A percentile compares a stretch with the other conserved stretches of the same genome.
Conservation (phyloP, 2,113 vertebrate genomes). For the Spheniscus mendiculus region DNA sequence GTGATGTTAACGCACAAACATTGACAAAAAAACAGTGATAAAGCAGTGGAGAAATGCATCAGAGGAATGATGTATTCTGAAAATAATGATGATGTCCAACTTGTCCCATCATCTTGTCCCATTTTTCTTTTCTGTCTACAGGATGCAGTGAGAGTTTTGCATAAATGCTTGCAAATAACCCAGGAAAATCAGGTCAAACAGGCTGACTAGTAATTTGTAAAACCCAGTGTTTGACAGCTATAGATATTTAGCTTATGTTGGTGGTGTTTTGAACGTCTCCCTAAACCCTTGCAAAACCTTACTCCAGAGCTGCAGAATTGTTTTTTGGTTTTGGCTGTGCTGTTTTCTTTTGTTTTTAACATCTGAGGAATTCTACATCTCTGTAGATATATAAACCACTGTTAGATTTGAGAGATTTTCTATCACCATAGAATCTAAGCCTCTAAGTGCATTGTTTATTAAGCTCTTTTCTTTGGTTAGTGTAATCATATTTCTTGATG, state of each 20-base stretch:
- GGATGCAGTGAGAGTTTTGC: background rate
- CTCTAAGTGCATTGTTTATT: background rate
- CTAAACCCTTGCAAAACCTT: background rate
- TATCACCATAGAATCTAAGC: background rate
- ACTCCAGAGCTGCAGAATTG: background rate
- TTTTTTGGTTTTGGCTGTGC: no score
- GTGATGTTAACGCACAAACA: background rate
- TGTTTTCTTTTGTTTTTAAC: background rate
- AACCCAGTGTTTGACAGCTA: background rate
- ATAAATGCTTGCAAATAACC: background rate
- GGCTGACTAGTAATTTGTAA: background rate
- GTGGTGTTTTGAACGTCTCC: background rate
- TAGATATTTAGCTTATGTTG: background rate
- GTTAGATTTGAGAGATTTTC: background rate
- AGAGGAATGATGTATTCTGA: background rate
- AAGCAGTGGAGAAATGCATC: background rate
- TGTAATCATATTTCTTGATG: background rate
- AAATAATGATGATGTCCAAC: background rate
- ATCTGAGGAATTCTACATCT: background rate
- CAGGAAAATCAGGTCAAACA: background rate
- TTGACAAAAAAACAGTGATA: background rate
- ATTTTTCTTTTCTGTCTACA: background rate
- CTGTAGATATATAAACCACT: background rate
- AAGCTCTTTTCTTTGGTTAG: background rate
- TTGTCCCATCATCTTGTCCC: background rate